Evolutionary conservation across 2,113 vertebrate species (phyloP).

Genomic region (Lycocorax pyrrhopterus): DNA sequence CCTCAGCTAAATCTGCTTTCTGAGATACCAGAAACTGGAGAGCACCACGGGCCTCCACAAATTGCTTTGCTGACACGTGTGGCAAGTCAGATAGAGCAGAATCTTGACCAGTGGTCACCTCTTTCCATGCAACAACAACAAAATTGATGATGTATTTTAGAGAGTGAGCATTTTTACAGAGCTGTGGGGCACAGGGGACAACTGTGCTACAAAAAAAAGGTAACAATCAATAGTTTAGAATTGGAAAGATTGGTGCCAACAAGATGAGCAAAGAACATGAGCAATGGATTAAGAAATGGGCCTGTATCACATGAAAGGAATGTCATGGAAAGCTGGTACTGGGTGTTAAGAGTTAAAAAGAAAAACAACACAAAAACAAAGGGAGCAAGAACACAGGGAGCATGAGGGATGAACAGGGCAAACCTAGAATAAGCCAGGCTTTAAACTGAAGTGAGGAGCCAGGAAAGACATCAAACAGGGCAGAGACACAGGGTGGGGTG

Average conservation of each 20-base stretch:
- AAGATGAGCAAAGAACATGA: background rate
- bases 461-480: slow-evolving; percentile 24
- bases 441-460: background rate
- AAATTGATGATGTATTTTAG: background rate
- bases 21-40: background rate
- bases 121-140: background rate
- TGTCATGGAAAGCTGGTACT: background rate
- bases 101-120: background rate
- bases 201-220: background rate
- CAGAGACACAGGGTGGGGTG: slow-evolving; percentile 16
- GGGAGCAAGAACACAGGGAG: background rate
- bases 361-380: background rate
- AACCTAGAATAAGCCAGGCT: background rate
- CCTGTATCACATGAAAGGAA: background rate
- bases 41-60: background rate
- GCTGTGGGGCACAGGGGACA: background rate
- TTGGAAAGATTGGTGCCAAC: background rate
- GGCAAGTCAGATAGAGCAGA: background rate
- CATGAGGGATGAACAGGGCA: background rate
- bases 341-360: background rate
- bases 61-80: background rate
- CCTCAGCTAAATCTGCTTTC: background rate
- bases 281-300: background rate
- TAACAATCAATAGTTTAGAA: background rate
- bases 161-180: background rate